Percentiles rank a stretch among this genome's conserved stretches.
These are phyloP conservation scores for Castor canadensis DNA, from an alignment of 2,113 vertebrate genomes.

Conservation along the genomic window DNA sequence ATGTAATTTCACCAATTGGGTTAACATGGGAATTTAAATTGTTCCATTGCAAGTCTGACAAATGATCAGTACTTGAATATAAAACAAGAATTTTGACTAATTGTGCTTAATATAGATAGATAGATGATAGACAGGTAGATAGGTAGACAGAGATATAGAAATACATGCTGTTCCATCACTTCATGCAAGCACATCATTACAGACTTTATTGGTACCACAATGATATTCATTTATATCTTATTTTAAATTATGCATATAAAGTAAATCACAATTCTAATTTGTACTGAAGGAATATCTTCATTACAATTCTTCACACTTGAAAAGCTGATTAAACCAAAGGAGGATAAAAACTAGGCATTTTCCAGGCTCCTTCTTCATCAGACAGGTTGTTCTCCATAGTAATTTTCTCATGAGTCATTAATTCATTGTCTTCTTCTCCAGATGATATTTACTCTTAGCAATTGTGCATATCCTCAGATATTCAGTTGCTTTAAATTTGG, in stretches of 20 bases:
- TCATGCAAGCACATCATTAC: background rate
- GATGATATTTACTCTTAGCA: conserved; percentile 12
- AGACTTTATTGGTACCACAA: background rate
- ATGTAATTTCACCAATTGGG: background rate
- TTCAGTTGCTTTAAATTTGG: conserved; percentile 12
- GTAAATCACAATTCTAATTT: conserved; percentile 4
- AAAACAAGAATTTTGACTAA: background rate
- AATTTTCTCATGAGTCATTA: conserved; percentile 51
- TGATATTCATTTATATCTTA: background rate
- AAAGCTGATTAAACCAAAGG: conserved; percentile 34
- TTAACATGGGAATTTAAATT: background rate
- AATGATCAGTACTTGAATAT: background rate
- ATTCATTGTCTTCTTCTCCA: conserved; percentile 11
- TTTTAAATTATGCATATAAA: background rate
- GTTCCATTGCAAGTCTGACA: background rate
- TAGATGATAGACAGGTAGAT: too few relatives aligned
- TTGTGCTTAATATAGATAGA: background rate
- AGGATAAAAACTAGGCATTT: background rate
- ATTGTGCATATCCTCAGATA: background rate
- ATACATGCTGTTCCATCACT: background rate
- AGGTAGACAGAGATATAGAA: too few relatives aligned
- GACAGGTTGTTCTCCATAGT: background rate
- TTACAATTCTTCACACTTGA: conserved; percentile 5
- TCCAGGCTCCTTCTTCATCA: background rate
- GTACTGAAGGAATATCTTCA: background rate